Percentiles rank a stretch among this genome's conserved stretches.
These are phyloP conservation scores for Leptinotarsa texana DNA, from an alignment of 1,140 invertebrate species.

Conservation along the genomic window DNA sequence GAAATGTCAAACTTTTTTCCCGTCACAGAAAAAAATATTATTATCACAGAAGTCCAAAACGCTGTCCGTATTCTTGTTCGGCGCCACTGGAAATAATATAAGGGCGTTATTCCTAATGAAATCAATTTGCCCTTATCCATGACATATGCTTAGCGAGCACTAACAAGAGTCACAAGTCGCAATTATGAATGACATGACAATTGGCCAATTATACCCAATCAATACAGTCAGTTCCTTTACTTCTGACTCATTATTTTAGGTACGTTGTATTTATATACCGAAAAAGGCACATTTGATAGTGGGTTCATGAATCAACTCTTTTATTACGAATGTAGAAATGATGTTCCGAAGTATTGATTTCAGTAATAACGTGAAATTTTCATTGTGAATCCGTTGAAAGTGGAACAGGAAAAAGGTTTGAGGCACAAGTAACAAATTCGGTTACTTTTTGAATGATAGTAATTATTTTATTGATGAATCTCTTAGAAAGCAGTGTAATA, in stretches of 20 bases:
- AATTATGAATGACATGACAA: conserved; percentile 39
- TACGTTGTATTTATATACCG: not conserved
- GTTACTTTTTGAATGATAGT: no score
- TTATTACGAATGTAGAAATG: not conserved
- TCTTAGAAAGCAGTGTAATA: no score
- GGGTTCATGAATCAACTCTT: not conserved
- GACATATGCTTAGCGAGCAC: conserved; percentile 31
- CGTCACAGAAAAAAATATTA: no score
- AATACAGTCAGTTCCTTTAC: conserved; percentile 26
- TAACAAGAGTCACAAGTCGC: conserved; percentile 34
- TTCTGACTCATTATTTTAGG: conserved; percentile 17
- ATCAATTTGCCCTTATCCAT: conserved; percentile 35
- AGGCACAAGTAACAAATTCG: no score
- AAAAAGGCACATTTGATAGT: not conserved
- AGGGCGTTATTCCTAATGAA: conserved; percentile 8
- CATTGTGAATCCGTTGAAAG: no score
- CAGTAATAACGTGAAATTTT: not conserved
- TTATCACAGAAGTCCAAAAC: no score
- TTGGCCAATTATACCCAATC: conserved; percentile 37
- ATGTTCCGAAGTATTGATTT: not conserved
- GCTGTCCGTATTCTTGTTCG: no score
- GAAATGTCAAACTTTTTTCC: no score
- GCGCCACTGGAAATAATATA: conserved; percentile 1
- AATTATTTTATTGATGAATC: no score
- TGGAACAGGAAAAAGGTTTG: no score